Evolutionary conservation across 2,113 vertebrate species (phyloP), one percentile per base, ranked within the genome.

Genomic region (Hiodon alosoides): DNA sequence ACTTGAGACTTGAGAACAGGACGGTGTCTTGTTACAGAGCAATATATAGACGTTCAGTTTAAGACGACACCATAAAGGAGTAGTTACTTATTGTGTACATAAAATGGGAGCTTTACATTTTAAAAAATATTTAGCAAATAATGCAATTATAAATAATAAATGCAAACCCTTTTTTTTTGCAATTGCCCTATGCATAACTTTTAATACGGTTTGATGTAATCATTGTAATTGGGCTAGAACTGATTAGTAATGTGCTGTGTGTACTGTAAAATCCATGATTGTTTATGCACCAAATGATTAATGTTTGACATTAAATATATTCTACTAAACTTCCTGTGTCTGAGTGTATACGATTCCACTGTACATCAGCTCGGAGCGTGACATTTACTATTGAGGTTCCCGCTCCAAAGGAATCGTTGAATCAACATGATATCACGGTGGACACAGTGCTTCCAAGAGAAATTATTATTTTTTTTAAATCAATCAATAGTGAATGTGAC

Each of bases 231-330:
- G 52, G 16, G 75, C 76, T 58, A 62, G 7, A 31, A 31, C 31
- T 31, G 62, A 72, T 72, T 58, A 59, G 47, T 52, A 67, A 60
- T 64, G 70, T 71, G 71, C 61, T 71, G 76, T 78, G 51, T 78
- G 80, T 76, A 69, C 59, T 68, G 71, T 78, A 71, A 74, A 73
- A 57, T 80, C 69, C 60, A 70, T 13, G 77, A 73, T 62, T 77
- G 78, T 78, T 75, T 77, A 66, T 81, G n/a, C 17, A 65, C 17
- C 52, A 65, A 65, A 73, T 67, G 31, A 55, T 54, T 31, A n/a
- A 53, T n/a, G 4, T 85, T 78, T 85, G 76, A 83, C 71, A 81
- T 83, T 88, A 87, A 88, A 86, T 59, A 13, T 76, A 62, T 81
- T 76, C 14, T 65, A 50, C 50, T 75, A 50, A 47, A 66, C 48